phyloP scores from a whole-genome alignment of 92 coral and sea anemone species.

The Phenganax marumi region DNA sequence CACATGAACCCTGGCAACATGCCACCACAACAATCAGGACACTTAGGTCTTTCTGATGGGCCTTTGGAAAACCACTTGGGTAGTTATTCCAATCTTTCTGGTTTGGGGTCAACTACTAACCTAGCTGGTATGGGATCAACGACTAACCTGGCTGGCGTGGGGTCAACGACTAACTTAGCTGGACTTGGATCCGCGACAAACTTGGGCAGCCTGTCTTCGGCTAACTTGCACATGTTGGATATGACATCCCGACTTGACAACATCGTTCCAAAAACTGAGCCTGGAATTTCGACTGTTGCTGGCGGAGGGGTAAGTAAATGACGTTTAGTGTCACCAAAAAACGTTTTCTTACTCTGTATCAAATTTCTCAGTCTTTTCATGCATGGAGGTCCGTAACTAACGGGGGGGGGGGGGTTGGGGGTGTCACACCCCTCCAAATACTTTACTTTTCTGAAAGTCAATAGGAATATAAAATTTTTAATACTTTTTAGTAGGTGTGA shows the following conservation, averaged over 20 bases:
- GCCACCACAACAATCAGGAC: slow-evolving; percentile 9
- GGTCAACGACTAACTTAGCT: too few species aligned
- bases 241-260: slow-evolving; percentile 35
- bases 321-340: background rate
- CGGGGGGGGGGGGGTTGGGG: too few species aligned
- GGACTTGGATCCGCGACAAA: background rate
- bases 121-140: too few species aligned
- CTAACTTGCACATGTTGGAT: slow-evolving; percentile 10
- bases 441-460: too few species aligned
- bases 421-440: too few species aligned
- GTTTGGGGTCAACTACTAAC: too few species aligned
- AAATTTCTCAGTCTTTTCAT: too few species aligned
- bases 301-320: slow-evolving; percentile 20
- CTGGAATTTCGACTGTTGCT: slow-evolving; percentile 38
- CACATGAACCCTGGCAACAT: slow-evolving; percentile 14
- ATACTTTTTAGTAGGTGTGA: too few species aligned
- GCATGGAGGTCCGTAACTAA: too few species aligned
- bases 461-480: too few species aligned
- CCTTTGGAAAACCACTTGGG: slow-evolving; percentile 10
- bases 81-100: background rate
- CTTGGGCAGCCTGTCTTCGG: slow-evolving; percentile 7
- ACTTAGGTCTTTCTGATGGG: background rate
- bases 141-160: too few species aligned
- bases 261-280: slow-evolving; percentile 40
- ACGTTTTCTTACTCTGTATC: too few species aligned